Evolutionary conservation across 2,888 invertebrate species (phyloP), one percentile per base, ranked within the genome.

Genomic region (Pimpla rufipes): DNA sequence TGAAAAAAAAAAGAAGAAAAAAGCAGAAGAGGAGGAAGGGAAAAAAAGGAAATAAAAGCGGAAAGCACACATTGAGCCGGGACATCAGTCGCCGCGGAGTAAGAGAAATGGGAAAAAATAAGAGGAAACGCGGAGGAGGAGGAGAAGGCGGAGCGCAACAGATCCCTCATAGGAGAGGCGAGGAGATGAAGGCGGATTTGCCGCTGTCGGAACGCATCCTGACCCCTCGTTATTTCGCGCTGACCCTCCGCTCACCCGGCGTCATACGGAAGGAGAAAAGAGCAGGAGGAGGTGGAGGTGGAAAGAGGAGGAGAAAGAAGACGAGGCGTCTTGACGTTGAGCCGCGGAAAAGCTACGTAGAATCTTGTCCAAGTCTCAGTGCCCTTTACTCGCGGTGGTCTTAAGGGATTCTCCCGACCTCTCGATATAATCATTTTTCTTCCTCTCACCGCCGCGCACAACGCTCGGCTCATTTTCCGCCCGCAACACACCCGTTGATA

Each of bases 381-480:
- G 47, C 40, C 47, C 79, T 80, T 71, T 47, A 67, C 75, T 35
- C 59, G 55, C 71, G 80, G 89, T 89, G 80, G 89, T 89, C 89
- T 90, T 89, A 88, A 88, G 88, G 90, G 90, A 91, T 91, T 90
- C 81, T 5, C 29, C 29, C 47, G 71, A 67, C 67, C 59, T 13
- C 57, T 85, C 87, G 89, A 90, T 88, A 88, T 90, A 91, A 84
- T 84, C 70, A 91, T 91, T 91, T 90, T 90, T 89, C 90, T 87
- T 88, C 84, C 66, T 42, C 79, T 77, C 85, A 83, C 85, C 75
- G 75, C 62, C 79, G 85, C 66, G 67, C 29, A 52, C 67, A n/a
- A 23, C 77, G 13, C 59, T 76, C 79, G 64, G 88, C 90, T 91
- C 91, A 91, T 91, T 92, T 90, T 89, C 90, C 50, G 29, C 74